Conservation (phyloP, 2,888 invertebrate genomes). For the Petrolisthes cinctipes region DNA sequence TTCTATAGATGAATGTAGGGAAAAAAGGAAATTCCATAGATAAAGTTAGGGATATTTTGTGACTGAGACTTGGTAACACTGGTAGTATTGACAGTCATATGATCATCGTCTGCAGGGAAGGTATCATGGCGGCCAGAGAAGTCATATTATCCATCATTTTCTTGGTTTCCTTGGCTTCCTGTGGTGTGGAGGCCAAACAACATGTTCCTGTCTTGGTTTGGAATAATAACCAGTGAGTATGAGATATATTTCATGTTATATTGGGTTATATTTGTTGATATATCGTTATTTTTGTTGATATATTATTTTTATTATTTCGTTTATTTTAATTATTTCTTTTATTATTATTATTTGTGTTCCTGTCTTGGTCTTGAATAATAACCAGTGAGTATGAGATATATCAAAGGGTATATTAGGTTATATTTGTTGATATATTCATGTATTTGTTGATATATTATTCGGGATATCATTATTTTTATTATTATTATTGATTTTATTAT, state of each 20-base stretch:
- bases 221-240: conserved; percentile 50
- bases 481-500: too few relatives aligned
- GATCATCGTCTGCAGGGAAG: conserved; percentile 10
- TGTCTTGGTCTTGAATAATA: too few relatives aligned
- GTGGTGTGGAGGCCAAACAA: conserved; percentile 28
- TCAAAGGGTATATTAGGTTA: too few relatives aligned
- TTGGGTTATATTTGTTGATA: background rate
- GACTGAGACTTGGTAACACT: too few relatives aligned
- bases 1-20: too few relatives aligned
- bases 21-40: background rate
- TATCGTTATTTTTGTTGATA: background rate
- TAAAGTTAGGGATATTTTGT: too few relatives aligned
- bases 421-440: too few relatives aligned
- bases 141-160: background rate
- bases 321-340: background rate
- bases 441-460: too few relatives aligned
- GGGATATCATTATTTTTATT: too few relatives aligned
- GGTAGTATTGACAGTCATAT: conserved; percentile 50
- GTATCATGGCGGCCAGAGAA: background rate
- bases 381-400: too few relatives aligned
- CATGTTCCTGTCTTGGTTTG: conserved; percentile 50
- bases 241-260: background rate
- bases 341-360: conserved; percentile 56
- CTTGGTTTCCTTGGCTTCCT: conserved; percentile 1
- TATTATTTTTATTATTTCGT: background rate